phyloP scores from a whole-genome alignment of 35 echinoderm and acorn worm species.

The Lytechinus pictus region DNA sequence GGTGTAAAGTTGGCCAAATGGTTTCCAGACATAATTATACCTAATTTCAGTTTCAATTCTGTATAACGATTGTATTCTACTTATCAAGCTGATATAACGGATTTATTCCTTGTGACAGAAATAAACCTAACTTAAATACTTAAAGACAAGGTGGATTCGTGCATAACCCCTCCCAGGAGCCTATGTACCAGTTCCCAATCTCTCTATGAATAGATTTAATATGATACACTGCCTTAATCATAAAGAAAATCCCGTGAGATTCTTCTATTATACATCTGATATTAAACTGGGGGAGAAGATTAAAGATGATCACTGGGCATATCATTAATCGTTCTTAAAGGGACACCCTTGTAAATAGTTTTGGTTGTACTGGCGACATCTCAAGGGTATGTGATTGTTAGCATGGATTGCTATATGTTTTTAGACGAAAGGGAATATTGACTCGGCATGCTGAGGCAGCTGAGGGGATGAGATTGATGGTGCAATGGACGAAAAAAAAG shows the following conservation, averaged over 20 bases:
- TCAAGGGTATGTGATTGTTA: neutral
- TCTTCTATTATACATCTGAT: neutral
- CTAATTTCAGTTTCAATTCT: neutral
- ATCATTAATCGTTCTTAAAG: neutral
- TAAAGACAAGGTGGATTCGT: neutral
- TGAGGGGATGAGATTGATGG: too few relatives aligned
- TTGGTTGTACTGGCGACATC: neutral
- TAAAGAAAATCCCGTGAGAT: neutral
- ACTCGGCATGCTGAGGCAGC: too few relatives aligned
- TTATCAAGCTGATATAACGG: neutral
- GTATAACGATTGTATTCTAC: neutral
- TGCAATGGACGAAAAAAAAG: too few relatives aligned
- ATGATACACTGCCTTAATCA: neutral
- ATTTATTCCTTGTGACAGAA: neutral
- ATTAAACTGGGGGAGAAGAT: neutral
- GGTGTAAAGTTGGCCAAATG: neutral
- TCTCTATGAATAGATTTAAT: neutral
- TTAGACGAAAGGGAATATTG: too few relatives aligned
- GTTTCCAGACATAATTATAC: neutral
- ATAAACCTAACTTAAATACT: neutral
- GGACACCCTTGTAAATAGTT: neutral
- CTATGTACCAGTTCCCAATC: neutral
- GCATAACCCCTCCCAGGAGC: neutral
- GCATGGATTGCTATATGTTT: neutral
- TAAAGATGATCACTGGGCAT: neutral